Base-by-base conservation (phyloP, 2,888 invertebrate genomes). In the Anthrax anthrax region DNA sequence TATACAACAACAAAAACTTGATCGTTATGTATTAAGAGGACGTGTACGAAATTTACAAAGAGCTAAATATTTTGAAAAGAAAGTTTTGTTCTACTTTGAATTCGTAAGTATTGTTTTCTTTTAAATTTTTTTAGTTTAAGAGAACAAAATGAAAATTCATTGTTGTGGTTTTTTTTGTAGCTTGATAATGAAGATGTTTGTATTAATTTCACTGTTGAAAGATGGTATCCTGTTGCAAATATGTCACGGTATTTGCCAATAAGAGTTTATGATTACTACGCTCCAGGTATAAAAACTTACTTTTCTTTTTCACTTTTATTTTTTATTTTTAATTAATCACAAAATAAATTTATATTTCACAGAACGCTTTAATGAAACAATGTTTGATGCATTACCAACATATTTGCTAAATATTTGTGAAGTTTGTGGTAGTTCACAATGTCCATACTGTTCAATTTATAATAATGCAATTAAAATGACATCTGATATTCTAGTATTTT, bases 201-300 rank as follows among this genome's bases (percentile, higher is more conserved):
- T 62, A 82, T 96, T 12, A 85, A 89, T 69, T 89, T 94, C 64
- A 88, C 90, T 1, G 78, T 94, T 46, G 91, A 94, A 69, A 76
- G 96, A 54, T 96, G 94, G 94, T 85, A 78, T 70, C 95, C 95
- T 0, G 91, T 95, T 4, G 95, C 95, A 42, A 96, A 96, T 70
- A 88, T 94, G 86, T 92, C 95, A 1, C 77, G 90, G 40, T 91
- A 88, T 67, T 76, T 95, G 55, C 83, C 90, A 4, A 81, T 92
- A 45, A 76, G 87, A 47, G 82, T 95, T 13, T 96, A 92, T 68
- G 95, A 96, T 71, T 95, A 92, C 65, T 95, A 95, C 69, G 86
- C 94, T 46, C 95, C 95, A 59, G 32, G n/a, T 32, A 41, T 32
- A 8, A 23, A 23, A 23, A 8, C 4, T 8, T 23, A 8, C 8